Conservation (phyloP, 2,888 invertebrate genomes). For the Patella depressa region DNA sequence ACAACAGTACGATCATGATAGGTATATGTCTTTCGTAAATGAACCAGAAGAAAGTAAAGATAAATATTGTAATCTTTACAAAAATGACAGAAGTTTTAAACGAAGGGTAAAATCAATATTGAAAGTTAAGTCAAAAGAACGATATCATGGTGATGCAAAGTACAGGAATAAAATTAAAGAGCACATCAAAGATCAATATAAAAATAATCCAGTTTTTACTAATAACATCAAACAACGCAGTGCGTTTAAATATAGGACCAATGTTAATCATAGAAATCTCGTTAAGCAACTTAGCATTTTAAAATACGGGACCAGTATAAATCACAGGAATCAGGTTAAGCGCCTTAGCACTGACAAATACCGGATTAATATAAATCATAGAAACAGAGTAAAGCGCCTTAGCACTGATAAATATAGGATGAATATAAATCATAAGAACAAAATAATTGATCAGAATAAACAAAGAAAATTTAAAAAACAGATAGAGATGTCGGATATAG, state of each 20-base stretch:
- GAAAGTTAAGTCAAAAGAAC: neutral
- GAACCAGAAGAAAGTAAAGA: no score
- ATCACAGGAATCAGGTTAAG: no score
- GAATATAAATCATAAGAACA: neutral
- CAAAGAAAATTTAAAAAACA: neutral
- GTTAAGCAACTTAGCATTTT: neutral
- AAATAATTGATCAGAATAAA: neutral
- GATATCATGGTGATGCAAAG: neutral
- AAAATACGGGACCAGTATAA: no score
- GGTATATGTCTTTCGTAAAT: no score
- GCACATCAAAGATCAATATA: no score
- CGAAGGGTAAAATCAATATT: neutral
- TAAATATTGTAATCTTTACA: neutral
- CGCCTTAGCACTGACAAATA: no score
- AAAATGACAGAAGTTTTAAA: neutral
- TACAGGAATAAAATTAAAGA: neutral
- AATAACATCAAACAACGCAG: neutral
- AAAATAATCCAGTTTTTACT: neutral
- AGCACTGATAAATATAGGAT: neutral
- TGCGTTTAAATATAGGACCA: neutral
- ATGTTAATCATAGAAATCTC: neutral
- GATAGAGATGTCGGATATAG: neutral
- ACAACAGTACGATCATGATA: no score
- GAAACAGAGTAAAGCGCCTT: no score
- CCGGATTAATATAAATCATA: no score